Evolutionary conservation across 2,888 invertebrate species (phyloP).

Genomic region (Tribolium freemani): DNA sequence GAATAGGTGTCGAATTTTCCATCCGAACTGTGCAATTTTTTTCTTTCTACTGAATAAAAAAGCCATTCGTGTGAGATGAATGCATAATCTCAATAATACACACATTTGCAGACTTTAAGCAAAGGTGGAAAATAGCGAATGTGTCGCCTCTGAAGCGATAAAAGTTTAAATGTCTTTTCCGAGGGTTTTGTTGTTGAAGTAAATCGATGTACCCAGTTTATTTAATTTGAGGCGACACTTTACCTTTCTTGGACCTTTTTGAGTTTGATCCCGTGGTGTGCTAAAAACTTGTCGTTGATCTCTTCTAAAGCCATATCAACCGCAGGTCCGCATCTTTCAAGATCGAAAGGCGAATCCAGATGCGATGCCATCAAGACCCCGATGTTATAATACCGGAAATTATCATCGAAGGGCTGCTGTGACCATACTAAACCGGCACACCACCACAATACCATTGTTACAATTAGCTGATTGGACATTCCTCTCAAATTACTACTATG

Average conservation of each 20-base stretch:
- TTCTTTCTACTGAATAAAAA: constrained; percentile 20
- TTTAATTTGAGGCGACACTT: too few species aligned
- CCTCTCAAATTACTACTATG: neutral
- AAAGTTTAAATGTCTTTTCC: constrained; percentile 19
- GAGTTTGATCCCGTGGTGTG: constrained; percentile 80
- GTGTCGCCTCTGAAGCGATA: constrained; percentile 16
- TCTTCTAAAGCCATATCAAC: constrained; percentile 85
- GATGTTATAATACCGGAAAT: constrained; percentile 76
- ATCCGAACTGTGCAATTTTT: neutral
- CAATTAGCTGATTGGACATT: neutral
- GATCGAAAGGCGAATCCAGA: constrained; percentile 86
- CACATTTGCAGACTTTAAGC: constrained; percentile 24
- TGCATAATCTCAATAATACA: constrained; percentile 27
- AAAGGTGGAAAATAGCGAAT: constrained; percentile 11
- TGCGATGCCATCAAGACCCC: constrained; percentile 89
- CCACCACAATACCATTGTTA: neutral
- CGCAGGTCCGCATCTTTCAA: constrained; percentile 88
- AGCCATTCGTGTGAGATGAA: constrained; percentile 11
- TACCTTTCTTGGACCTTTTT: constrained; percentile 87
- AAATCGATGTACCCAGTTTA: neutral
- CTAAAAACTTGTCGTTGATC: constrained; percentile 82
- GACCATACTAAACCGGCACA: neutral
- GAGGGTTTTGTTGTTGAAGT: neutral
- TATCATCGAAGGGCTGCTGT: neutral
- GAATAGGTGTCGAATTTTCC: neutral